Percentiles rank a stretch among this genome's conserved stretches.
phyloP scores from a whole-genome alignment of 2,113 vertebrate genomes.

The Pavo muticus region DNA sequence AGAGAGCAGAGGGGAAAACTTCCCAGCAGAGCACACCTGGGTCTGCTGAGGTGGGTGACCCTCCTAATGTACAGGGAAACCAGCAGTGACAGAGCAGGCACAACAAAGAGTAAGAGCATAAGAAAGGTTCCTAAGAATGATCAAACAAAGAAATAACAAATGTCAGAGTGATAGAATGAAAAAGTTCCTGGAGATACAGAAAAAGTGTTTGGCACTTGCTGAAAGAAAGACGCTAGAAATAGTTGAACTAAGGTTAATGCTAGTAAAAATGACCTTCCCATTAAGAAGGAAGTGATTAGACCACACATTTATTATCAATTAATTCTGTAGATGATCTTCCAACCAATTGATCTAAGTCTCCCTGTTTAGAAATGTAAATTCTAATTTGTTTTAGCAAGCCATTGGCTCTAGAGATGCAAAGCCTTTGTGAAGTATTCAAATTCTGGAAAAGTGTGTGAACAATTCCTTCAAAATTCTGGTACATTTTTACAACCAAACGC shows the following conservation, averaged over 20 bases:
- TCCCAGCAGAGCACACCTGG: background rate
- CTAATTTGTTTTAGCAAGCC: background rate
- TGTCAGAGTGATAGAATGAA: background rate
- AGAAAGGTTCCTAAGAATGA: background rate
- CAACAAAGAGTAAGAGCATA: background rate
- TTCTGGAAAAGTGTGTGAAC: background rate
- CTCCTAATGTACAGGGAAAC: background rate
- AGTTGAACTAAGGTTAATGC: background rate
- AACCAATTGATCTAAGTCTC: background rate
- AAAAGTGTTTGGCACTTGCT: background rate
- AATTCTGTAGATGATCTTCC: background rate
- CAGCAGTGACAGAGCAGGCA: background rate
- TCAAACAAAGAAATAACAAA: background rate
- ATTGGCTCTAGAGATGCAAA: background rate
- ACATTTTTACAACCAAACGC: background rate
- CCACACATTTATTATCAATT: background rate
- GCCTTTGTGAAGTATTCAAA: background rate
- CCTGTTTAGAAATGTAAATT: background rate
- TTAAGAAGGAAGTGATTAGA: background rate
- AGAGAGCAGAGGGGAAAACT: background rate
- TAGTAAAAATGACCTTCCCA: background rate
- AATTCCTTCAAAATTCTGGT: background rate
- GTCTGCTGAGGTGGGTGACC: background rate
- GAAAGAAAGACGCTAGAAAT: background rate
- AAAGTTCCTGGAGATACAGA: background rate